These are phyloP conservation scores for Danionella dracula DNA, from an alignment of 2,797 vertebrate genomes.

Conservation along the genomic window DNA sequence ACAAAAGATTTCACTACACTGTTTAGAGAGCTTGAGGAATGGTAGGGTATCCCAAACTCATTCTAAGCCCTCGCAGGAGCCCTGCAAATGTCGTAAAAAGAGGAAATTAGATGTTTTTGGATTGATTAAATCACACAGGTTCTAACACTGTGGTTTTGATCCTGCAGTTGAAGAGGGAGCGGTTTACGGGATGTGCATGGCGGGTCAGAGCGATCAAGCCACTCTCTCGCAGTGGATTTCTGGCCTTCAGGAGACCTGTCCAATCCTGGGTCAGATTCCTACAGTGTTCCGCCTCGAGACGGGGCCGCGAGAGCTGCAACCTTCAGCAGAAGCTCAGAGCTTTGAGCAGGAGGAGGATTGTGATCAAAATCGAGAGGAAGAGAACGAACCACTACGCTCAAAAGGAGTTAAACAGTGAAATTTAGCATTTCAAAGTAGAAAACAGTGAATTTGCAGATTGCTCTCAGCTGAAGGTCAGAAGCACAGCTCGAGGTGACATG, in stretches of 20 bases:
- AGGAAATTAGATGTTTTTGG: too few relatives aligned
- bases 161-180: constrained; percentile 80
- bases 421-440: background rate
- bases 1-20: too few relatives aligned
- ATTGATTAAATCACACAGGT: too few relatives aligned
- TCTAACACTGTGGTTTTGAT: constrained; percentile 14
- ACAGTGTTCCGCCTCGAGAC: constrained; percentile 76
- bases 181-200: constrained; percentile 83
- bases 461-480: too few relatives aligned
- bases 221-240: constrained; percentile 82
- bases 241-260: constrained; percentile 78
- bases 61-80: too few relatives aligned
- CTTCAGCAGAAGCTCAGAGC: background rate
- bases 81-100: too few relatives aligned
- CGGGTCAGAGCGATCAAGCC: constrained; percentile 68
- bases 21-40: too few relatives aligned
- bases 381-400: constrained; percentile 53
- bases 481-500: too few relatives aligned
- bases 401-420: constrained; percentile 55
- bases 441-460: constrained; percentile 59
- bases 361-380: constrained; percentile 41
- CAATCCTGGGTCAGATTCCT: constrained; percentile 70
- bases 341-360: background rate
- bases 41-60: too few relatives aligned
- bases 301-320: constrained; percentile 56